A percentile compares a stretch with the other conserved stretches of the same genome.
These are phyloP conservation scores for Meteorus colon DNA, from an alignment of 2,888 invertebrate genomes.

Conservation along the genomic window DNA sequence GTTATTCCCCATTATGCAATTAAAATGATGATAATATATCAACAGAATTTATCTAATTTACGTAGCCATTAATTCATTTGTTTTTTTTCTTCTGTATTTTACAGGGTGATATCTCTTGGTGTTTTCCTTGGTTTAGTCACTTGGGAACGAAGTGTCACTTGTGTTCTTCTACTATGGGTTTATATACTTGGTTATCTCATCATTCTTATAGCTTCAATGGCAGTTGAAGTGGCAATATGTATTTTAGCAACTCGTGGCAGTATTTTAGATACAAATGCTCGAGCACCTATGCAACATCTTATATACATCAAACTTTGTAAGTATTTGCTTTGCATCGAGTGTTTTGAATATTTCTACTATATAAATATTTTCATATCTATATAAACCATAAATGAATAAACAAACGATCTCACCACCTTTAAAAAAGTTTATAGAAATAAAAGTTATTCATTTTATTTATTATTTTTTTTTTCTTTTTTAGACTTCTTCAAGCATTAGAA, in stretches of 20 bases:
- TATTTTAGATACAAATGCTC: conserved; percentile 83
- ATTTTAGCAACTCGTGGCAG: conserved; percentile 85
- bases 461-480: background rate
- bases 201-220: conserved; percentile 77
- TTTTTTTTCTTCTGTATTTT: conserved; percentile 58
- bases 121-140: conserved; percentile 77
- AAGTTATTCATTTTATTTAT: conserved; percentile 5
- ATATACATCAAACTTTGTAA: conserved; percentile 86
- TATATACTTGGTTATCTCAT: conserved; percentile 79
- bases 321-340: conserved; percentile 55
- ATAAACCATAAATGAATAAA: too few relatives aligned
- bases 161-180: conserved; percentile 75
- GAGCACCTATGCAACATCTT: conserved; percentile 85
- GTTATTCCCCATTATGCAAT: background rate
- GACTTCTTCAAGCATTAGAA: background rate
- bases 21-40: background rate
- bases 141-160: conserved; percentile 75
- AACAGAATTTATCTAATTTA: background rate
- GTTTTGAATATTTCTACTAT: too few relatives aligned
- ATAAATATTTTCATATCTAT: too few relatives aligned
- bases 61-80: conserved; percentile 25
- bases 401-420: too few relatives aligned
- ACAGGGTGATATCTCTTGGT: conserved; percentile 78
- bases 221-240: conserved; percentile 83
- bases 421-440: too few relatives aligned